Evolutionary conservation across 2,797 vertebrate genomes (phyloP).

Genomic region (Catamblyrhynchus diadema): DNA sequence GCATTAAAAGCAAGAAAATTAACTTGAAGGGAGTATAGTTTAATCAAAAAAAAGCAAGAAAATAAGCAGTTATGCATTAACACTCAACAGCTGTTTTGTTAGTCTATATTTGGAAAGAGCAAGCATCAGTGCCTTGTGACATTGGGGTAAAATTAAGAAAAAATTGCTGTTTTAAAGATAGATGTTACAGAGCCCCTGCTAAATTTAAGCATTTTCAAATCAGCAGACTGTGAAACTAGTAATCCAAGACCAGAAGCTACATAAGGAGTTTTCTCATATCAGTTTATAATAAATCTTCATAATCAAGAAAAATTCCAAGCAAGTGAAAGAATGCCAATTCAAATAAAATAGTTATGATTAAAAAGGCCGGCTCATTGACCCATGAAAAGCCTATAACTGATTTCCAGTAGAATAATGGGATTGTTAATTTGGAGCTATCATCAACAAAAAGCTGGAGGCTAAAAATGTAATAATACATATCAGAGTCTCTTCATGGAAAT

Average conservation of each 20-base stretch:
- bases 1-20: neutral
- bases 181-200: neutral
- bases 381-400: neutral
- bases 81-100: neutral
- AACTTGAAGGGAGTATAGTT: neutral
- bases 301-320: neutral
- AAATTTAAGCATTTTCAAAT: constrained; percentile 19
- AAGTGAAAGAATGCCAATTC: neutral
- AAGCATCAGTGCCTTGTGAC: neutral
- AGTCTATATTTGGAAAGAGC: neutral
- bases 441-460: neutral
- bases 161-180: neutral
- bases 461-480: neutral
- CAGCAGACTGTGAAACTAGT: neutral
- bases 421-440: neutral
- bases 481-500: neutral
- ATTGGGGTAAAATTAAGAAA: neutral
- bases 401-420: neutral
- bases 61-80: neutral
- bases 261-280: neutral
- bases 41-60: neutral
- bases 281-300: neutral
- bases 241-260: neutral
- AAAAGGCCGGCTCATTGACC: neutral
- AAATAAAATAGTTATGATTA: neutral